A percentile compares a stretch with the other conserved stretches of the same genome.
Conservation (phyloP, 2,113 vertebrate genomes). For the Chamaea fasciata region DNA sequence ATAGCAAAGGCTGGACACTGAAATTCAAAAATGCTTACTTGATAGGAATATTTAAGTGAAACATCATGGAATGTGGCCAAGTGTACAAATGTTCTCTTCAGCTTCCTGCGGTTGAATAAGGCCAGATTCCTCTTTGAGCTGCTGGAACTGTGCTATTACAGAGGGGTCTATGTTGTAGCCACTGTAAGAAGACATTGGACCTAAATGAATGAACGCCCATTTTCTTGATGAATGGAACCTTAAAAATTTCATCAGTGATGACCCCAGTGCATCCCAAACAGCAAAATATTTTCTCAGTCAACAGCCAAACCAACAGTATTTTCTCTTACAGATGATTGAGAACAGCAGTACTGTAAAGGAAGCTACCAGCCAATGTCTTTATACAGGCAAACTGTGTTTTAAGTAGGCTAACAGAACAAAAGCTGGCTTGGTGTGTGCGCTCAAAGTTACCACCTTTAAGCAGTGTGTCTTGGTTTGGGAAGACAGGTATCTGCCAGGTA, state of each 20-base stretch:
- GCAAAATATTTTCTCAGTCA: background rate
- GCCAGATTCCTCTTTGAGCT: background rate
- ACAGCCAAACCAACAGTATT: background rate
- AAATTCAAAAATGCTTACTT: background rate
- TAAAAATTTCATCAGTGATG: background rate
- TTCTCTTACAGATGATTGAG: background rate
- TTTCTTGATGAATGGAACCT: background rate
- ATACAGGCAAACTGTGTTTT: background rate
- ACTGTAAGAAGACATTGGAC: background rate
- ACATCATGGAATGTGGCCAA: rapidly evolving
- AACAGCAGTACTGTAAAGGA: background rate
- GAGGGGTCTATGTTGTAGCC: rapidly evolving
- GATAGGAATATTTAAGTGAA: background rate
- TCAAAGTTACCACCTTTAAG: background rate
- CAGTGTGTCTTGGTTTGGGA: no score
- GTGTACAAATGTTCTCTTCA: background rate
- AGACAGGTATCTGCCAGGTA: no score
- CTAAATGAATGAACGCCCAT: background rate
- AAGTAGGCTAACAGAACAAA: background rate
- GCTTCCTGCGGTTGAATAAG: background rate
- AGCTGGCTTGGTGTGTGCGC: background rate
- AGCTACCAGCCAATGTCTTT: background rate
- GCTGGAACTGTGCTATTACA: background rate
- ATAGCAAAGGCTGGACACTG: background rate
- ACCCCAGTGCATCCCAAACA: background rate